Percentiles rank a stretch among this genome's conserved stretches.
phyloP scores from a whole-genome alignment of 2,113 vertebrate species.

The Perccottus glenii region DNA sequence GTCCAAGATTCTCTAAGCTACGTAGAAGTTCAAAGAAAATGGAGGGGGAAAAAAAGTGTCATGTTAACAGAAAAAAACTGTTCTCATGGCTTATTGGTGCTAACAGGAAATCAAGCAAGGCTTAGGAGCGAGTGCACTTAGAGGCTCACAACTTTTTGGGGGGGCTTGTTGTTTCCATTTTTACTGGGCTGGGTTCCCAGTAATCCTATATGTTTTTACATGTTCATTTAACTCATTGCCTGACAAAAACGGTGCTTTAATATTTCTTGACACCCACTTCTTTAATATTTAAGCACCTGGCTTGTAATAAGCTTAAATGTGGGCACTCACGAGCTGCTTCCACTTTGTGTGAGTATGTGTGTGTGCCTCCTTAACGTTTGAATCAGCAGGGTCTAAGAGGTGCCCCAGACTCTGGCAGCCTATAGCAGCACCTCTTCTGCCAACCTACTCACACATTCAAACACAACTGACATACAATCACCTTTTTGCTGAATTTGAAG shows the following conservation, averaged over 20 bases:
- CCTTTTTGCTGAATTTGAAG: conserved; percentile 31
- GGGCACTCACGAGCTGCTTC: conserved; percentile 35
- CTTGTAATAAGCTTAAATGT: conserved; percentile 47
- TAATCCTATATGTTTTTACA: conserved; percentile 54
- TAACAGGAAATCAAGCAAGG: conserved; percentile 48
- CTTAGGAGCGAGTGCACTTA: conserved; percentile 50
- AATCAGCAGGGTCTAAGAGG: conserved; percentile 41
- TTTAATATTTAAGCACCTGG: conserved; percentile 41
- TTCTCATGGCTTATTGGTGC: conserved; percentile 45
- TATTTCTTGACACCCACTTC: conserved; percentile 35
- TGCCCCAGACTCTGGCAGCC: conserved; percentile 64
- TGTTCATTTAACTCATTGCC: conserved; percentile 38
- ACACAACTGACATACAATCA: conserved; percentile 60
- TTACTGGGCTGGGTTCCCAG: conserved; percentile 80
- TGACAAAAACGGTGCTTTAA: conserved; percentile 32
- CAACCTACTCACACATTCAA: conserved; percentile 23
- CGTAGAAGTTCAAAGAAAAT: conserved; percentile 41
- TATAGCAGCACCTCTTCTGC: conserved; percentile 30
- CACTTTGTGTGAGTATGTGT: conserved; percentile 27
- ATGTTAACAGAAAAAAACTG: conserved; percentile 16
- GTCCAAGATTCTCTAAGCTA: conserved; percentile 27
- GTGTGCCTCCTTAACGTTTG: conserved; percentile 19
- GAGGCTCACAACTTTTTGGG: conserved; percentile 33
- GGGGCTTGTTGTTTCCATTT: conserved; percentile 43
- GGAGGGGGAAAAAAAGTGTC: conserved; percentile 22